Conservation (phyloP, 2,113 vertebrate genomes). For the Mustela nigripes region DNA sequence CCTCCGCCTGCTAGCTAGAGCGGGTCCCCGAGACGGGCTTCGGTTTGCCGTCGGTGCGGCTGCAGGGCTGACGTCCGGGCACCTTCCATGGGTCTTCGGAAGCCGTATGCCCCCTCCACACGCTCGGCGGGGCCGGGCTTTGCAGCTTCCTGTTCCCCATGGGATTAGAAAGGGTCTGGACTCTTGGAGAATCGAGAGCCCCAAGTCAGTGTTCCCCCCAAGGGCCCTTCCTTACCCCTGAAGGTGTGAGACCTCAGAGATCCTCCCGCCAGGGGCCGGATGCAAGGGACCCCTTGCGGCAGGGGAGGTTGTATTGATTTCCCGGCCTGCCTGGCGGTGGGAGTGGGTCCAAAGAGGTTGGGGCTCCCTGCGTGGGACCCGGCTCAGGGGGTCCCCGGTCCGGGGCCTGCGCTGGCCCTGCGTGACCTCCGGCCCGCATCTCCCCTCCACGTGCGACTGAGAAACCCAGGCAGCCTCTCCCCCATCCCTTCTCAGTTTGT, state of each 20-base stretch:
- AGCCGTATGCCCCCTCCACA: neutral
- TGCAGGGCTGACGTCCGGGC: neutral
- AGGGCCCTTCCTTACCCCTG: neutral
- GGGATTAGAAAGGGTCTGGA: neutral
- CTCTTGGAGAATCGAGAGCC: neutral
- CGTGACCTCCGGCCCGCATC: neutral
- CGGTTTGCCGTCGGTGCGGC: conserved; percentile 59
- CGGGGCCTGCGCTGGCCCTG: neutral
- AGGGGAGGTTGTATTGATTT: neutral
- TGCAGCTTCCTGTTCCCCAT: neutral
- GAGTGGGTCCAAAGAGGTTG: neutral
- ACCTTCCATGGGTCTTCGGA: neutral
- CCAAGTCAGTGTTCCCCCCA: neutral
- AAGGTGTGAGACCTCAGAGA: neutral
- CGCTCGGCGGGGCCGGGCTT: neutral
- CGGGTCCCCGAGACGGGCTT: conserved; percentile 61
- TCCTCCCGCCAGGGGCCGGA: neutral
- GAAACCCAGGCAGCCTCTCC: conserved; percentile 32
- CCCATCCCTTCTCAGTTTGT: conserved; percentile 66
- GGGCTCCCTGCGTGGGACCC: neutral
- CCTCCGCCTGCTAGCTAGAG: conserved; percentile 83
- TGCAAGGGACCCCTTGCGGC: neutral
- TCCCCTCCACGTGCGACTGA: neutral
- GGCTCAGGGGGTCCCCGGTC: neutral
- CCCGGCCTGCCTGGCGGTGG: neutral